Evolutionary conservation across 23 tunicate species (phyloP).

Genomic region (Oikopleura dioica): DNA sequence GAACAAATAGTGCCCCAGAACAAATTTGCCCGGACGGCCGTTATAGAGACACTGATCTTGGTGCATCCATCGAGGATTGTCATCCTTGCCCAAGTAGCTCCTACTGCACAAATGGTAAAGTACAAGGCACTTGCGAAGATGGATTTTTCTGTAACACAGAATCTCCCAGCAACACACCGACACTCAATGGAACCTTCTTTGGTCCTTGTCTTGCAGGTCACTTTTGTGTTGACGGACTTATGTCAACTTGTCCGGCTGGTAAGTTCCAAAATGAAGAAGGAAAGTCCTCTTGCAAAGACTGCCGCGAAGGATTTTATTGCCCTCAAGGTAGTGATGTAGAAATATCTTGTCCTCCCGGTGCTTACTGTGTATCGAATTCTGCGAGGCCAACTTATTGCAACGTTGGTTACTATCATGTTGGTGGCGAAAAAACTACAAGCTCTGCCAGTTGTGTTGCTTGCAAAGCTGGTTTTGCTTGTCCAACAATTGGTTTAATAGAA

Average conservation of each 20-base stretch:
- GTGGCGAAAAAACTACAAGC: no score
- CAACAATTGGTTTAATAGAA: no score
- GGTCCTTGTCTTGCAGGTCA: neutral
- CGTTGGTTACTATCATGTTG: neutral
- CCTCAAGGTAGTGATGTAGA: neutral
- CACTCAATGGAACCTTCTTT: neutral
- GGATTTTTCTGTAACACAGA: neutral
- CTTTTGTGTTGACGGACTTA: neutral
- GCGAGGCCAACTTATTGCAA: neutral
- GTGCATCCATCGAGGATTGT: neutral
- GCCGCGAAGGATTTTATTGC: neutral
- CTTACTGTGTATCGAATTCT: neutral
- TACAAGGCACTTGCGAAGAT: neutral
- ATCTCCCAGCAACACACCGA: neutral
- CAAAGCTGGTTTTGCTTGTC: no score
- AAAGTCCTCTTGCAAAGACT: neutral
- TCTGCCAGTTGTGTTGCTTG: neutral
- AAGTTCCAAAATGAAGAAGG: neutral
- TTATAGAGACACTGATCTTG: neutral
- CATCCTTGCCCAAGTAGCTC: neutral
- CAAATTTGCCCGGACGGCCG: neutral
- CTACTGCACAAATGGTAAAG: neutral
- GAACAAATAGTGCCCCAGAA: conserved; percentile 23
- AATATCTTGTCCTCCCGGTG: neutral
- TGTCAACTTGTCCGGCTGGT: neutral